These are phyloP conservation scores for Apodemus sylvaticus DNA, from an alignment of 2,113 vertebrate genomes.

Conservation along the genomic window DNA sequence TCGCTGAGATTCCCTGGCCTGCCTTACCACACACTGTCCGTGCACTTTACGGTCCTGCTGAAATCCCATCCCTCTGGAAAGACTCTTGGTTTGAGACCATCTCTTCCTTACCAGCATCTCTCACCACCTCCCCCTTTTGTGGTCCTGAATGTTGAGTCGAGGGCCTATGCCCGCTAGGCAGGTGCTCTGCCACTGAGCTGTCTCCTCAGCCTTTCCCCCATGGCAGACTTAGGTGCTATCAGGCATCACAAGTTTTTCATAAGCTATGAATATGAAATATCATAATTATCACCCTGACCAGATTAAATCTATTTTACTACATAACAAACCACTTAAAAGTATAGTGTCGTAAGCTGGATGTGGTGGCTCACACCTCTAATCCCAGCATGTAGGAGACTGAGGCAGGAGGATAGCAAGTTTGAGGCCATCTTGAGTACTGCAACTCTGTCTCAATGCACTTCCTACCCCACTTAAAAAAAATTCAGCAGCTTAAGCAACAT, in stretches of 20 bases:
- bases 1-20: neutral
- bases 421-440: neutral
- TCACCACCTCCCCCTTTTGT: neutral
- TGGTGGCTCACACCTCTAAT: neutral
- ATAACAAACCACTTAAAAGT: neutral
- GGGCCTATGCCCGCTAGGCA: neutral
- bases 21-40: neutral
- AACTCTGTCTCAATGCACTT: neutral
- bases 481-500: constrained; percentile 20
- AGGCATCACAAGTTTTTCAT: neutral
- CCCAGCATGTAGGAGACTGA: neutral
- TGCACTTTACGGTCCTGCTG: neutral
- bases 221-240: neutral
- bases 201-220: neutral
- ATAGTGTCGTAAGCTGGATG: neutral
- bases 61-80: constrained; percentile 16
- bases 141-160: neutral
- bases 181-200: neutral
- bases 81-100: neutral
- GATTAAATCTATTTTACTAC: neutral
- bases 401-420: neutral
- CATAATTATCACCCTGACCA: too few relatives aligned
- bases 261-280: too few relatives aligned
- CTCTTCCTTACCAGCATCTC: neutral
- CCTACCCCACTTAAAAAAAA: neutral